Conservation (phyloP, 2,888 invertebrate species). For the Lacanobia wlatinum region DNA sequence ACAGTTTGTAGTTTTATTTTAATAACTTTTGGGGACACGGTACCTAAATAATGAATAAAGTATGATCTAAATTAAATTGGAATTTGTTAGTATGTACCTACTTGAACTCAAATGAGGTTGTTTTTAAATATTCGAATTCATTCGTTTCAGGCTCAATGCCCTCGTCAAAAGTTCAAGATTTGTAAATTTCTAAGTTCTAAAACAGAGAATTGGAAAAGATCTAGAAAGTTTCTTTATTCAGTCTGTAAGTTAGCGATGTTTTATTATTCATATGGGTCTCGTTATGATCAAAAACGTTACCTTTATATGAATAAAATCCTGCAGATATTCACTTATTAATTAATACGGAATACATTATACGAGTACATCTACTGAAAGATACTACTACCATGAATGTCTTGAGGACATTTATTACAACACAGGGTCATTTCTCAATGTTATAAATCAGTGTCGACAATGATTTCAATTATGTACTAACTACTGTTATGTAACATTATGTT, state of each 20-base stretch:
- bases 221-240: constrained; percentile 22
- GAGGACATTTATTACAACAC: constrained; percentile 14
- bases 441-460: constrained; percentile 19
- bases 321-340: not conserved
- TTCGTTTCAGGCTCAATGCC: not conserved
- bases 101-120: not conserved
- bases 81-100: constrained; percentile 9
- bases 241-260: constrained; percentile 12
- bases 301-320: not conserved
- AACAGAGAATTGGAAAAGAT: constrained; percentile 3
- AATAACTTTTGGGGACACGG: not conserved
- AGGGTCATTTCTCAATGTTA: constrained; percentile 19
- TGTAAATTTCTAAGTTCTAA: constrained; percentile 14
- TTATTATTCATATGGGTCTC: constrained; percentile 21
- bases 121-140: not conserved
- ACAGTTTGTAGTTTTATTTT: constrained; percentile 29
- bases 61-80: constrained; percentile 5
- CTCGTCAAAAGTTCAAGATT: constrained; percentile 8
- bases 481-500: constrained; percentile 11
- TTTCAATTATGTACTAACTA: constrained; percentile 19
- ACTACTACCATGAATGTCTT: not conserved
- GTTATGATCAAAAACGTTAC: constrained; percentile 2
- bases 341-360: not conserved
- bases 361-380: not conserved
- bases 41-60: constrained; percentile 7